These are phyloP conservation scores for Drosophila cardini DNA, from an alignment of 1,140 invertebrate genomes.

Conservation along the genomic window DNA sequence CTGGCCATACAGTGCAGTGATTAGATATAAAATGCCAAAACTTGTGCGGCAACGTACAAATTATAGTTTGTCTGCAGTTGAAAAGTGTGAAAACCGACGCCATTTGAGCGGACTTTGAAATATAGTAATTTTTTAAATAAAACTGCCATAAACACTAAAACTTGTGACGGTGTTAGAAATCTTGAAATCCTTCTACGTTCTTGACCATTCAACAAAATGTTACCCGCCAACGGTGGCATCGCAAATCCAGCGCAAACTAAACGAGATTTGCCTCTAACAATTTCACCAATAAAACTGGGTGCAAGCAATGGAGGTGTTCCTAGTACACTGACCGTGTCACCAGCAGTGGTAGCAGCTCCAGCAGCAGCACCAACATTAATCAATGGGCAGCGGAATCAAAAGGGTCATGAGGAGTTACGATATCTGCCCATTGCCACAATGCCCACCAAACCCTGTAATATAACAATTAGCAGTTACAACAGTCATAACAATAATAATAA, in stretches of 20 bases:
- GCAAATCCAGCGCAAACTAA: slow-evolving; percentile 34
- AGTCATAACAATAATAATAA: slow-evolving; percentile 22
- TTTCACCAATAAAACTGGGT: slow-evolving; percentile 29
- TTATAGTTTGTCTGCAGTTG: slow-evolving; percentile 38
- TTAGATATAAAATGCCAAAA: slow-evolving; percentile 68
- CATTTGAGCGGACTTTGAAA: slow-evolving; percentile 34
- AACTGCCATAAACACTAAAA: slow-evolving; percentile 6
- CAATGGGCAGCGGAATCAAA: slow-evolving; percentile 12
- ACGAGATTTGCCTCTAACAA: slow-evolving; percentile 32
- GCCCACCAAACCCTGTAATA: slow-evolving; percentile 62
- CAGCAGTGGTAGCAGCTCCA: slow-evolving; percentile 14
- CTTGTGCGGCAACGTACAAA: slow-evolving; percentile 74
- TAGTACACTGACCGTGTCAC: neutral
- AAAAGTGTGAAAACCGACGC: slow-evolving; percentile 62
- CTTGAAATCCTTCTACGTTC: neutral
- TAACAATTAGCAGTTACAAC: slow-evolving; percentile 31
- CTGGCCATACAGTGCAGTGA: slow-evolving; percentile 37
- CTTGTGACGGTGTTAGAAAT: neutral
- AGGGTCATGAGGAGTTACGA: slow-evolving; percentile 49
- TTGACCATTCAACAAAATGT: slow-evolving; percentile 28
- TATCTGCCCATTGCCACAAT: slow-evolving; percentile 62
- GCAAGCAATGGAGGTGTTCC: slow-evolving; percentile 4
- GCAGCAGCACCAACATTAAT: neutral
- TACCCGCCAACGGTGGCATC: slow-evolving; percentile 53
- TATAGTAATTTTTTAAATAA: neutral